Evolutionary conservation across 2,113 vertebrate species (phyloP).

Genomic region (Myiozetetes cayanensis): DNA sequence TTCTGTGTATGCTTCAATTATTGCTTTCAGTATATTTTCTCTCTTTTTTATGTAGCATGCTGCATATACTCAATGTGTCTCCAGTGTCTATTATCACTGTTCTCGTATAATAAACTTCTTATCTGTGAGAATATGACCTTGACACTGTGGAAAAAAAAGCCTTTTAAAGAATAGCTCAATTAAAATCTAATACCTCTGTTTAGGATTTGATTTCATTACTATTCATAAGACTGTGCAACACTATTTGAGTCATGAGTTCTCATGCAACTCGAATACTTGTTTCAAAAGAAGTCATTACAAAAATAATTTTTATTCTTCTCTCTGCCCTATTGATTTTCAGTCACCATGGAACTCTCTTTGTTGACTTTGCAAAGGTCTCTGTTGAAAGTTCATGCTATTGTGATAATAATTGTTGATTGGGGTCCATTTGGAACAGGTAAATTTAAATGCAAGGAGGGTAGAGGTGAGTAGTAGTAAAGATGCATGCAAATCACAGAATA

Average conservation of each 20-base stretch:
- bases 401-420: neutral
- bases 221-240: conserved; percentile 70
- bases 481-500: neutral
- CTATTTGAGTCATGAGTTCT: conserved; percentile 44
- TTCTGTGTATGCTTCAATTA: conserved; percentile 77
- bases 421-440: neutral
- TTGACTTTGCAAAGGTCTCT: conserved; percentile 12
- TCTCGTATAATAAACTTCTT: conserved; percentile 71
- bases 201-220: conserved; percentile 77
- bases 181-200: conserved; percentile 75
- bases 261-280: conserved; percentile 49
- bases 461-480: neutral
- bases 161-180: conserved; percentile 80
- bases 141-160: conserved; percentile 59
- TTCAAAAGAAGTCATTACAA: conserved; percentile 56
- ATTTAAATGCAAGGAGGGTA: neutral
- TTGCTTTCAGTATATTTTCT: conserved; percentile 69
- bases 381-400: neutral
- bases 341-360: conserved; percentile 38
- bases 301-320: conserved; percentile 52
- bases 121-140: conserved; percentile 77
- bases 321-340: conserved; percentile 21
- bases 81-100: conserved; percentile 67
- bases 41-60: conserved; percentile 58
- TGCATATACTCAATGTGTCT: conserved; percentile 71